phyloP scores from a whole-genome alignment of 53 echinoderm and acorn worm genomes.

The Luidia sarsii region DNA sequence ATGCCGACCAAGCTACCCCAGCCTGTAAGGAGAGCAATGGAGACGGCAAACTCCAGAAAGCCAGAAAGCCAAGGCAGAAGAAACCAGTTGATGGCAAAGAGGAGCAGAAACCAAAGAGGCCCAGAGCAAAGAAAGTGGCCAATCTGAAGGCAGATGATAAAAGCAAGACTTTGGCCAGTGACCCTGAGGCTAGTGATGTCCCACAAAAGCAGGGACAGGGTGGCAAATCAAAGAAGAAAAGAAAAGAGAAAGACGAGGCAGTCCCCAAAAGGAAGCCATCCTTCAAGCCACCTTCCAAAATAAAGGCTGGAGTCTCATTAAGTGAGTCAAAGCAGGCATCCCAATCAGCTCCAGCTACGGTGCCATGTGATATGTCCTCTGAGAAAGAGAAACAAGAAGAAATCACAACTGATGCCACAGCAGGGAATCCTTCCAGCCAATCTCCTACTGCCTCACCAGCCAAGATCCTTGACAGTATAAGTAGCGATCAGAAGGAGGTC shows the following conservation, averaged over 20 bases:
- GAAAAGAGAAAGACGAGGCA: neutral
- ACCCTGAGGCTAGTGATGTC: neutral
- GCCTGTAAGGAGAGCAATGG: neutral
- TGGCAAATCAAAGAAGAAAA: neutral
- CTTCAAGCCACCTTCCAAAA: slow-evolving; percentile 39
- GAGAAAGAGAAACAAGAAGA: neutral
- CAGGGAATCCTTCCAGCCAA: neutral
- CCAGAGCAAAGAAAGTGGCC: slow-evolving; percentile 2
- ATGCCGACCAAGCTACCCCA: neutral
- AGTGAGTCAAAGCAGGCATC: neutral
- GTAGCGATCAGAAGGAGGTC: neutral
- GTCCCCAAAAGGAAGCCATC: slow-evolving; percentile 25
- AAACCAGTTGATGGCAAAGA: neutral
- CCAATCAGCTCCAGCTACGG: neutral
- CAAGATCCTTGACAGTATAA: neutral
- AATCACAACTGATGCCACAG: neutral
- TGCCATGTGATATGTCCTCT: neutral
- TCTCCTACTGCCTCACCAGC: neutral
- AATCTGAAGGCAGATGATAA: slow-evolving; percentile 5
- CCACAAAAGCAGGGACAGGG: neutral
- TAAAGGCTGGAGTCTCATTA: neutral
- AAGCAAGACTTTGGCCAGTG: neutral
- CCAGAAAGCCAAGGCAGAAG: slow-evolving; percentile 12
- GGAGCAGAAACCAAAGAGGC: slow-evolving; percentile 33
- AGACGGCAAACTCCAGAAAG: slow-evolving; percentile 23